Base-by-base conservation (phyloP, 2,888 invertebrate genomes). In the Anaspis maculata region DNA sequence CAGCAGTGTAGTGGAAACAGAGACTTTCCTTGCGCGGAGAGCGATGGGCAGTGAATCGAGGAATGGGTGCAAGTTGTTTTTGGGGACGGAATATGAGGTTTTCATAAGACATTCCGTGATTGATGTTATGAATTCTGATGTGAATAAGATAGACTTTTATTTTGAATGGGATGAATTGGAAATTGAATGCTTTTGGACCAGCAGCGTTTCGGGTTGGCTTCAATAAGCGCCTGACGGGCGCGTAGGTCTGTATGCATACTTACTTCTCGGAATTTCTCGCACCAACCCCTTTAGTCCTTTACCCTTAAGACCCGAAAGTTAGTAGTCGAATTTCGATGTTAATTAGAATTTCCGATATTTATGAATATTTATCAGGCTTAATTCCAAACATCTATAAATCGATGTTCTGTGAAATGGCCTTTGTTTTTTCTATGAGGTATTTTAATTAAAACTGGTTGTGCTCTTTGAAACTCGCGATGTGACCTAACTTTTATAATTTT, bases 121-220 rank as follows among this genome's bases (percentile, higher is more conserved):
- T 50, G 51, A 53, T 51, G 52, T 49, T 49, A 49, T 49, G 49
- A 49, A 51, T 49, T 49, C 49, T 42, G 45, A 45, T 46, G 44
- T 30, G 42, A 32, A 30, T 38, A 39, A 43, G 44, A 47, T 45
- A 41, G 41, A 44, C 35, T 36, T 36, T 34, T 41, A 35, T 42
- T 37, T 44, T 34, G 27, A 36, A 32, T 41, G 36, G 25, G 38
- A 34, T 29, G 40, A 42, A 41, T 37, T 36, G 35, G 32, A 40
- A 40, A 32, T 26, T 27, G 33, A 33, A 27, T 23, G 15, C 23
- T 25, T 32, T 32, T 25, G 9, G 15, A 13, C 25, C 25, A 25
- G 16, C 25, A n/a, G 25, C 10, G 9, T 25, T n/a, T 25, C 12
- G 13, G 10, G 13, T 25, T 25, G 10, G 10, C 13, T 12, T 25